Conservation (phyloP, 2,797 vertebrate species). For the Macropus fuliginosus region DNA sequence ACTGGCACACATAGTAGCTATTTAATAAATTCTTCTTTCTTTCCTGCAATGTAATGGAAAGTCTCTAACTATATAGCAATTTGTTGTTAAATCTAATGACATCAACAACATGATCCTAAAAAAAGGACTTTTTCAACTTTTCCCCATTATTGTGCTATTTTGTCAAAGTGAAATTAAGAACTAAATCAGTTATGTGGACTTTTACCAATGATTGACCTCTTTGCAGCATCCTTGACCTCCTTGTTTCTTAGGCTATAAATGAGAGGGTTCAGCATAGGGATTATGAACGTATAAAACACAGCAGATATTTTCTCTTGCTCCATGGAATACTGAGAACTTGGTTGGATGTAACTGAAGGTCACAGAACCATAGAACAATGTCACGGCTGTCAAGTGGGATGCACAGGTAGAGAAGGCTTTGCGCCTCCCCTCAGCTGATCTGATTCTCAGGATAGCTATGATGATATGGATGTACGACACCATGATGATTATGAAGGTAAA, state of each 20-base stretch:
- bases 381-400: conserved; percentile 71
- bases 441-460: conserved; percentile 68
- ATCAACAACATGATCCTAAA: not conserved
- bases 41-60: not conserved
- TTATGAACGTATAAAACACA: conserved; percentile 70
- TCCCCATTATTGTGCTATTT: not conserved
- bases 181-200: rapidly evolving
- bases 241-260: conserved; percentile 79
- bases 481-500: conserved; percentile 62
- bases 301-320: conserved; percentile 74
- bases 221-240: conserved; percentile 65
- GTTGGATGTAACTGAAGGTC: conserved; percentile 74
- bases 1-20: not conserved
- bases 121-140: not conserved
- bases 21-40: not conserved
- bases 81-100: not conserved
- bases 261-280: conserved; percentile 77
- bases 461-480: conserved; percentile 53
- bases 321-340: conserved; percentile 68
- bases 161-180: rapidly evolving
- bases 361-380: conserved; percentile 67
- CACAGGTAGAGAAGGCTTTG: conserved; percentile 79
- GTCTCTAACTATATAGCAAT: not conserved
- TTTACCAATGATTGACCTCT: not conserved
- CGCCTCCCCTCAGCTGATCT: not conserved